Evolutionary conservation across 2,888 invertebrate species (phyloP).

Genomic region (Ichneumoninae sp.): DNA sequence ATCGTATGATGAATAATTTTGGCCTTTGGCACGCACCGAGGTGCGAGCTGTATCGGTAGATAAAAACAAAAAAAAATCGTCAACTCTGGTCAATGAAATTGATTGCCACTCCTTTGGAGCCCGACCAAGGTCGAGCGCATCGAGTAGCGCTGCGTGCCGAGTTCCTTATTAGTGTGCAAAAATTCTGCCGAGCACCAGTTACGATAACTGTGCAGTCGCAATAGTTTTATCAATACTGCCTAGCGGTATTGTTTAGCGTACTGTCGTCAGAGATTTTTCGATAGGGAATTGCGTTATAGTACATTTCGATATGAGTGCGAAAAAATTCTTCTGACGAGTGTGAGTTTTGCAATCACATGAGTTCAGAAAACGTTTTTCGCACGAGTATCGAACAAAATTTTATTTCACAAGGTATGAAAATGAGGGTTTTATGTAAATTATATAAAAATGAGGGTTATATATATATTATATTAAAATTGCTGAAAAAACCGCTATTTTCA

Average conservation of each 20-base stretch:
- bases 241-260: neutral
- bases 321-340: no score
- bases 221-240: neutral
- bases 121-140: conserved; percentile 1
- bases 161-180: conserved; percentile 3
- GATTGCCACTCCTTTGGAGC: neutral
- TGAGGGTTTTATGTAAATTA: no score
- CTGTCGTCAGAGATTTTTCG: neutral
- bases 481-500: no score
- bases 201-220: neutral
- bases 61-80: neutral
- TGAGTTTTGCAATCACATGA: no score
- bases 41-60: neutral
- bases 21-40: neutral
- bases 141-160: neutral
- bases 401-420: no score
- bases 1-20: neutral
- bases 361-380: no score
- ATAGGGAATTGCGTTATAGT: neutral
- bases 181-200: neutral
- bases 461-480: no score
- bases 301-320: no score
- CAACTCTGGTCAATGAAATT: neutral
- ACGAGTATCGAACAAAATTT: no score
- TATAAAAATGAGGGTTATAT: no score